Base-by-base conservation (phyloP, 2,888 invertebrate genomes). In the Torymus auratus region DNA sequence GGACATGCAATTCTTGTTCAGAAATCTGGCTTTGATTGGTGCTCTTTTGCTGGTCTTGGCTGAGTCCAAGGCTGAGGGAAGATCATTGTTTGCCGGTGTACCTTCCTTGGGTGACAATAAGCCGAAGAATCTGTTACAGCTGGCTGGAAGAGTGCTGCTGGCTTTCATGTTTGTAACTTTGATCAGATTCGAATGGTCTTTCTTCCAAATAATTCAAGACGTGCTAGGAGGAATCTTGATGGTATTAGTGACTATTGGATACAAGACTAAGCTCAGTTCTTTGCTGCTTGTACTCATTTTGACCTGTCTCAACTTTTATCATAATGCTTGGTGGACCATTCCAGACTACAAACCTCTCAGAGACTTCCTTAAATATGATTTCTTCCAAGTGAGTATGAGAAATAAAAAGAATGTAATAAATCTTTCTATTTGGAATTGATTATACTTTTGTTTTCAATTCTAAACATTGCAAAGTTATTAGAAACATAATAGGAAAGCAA, bases 341-440 rank as follows among this genome's bases (percentile, higher is more conserved):
- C 98, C 99, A 3, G 94, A 96, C 10, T 96, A 98, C 91, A 98
- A 98, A 88, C 98, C 99, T 75, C 95, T 99, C 86, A 94, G 99
- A 91, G 99, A 99, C 93, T 99, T 99, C 93, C 95, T 99, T 86
- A 99, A 99, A 93, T 99, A 99, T 90, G 99, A 99, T 92, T 99
- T 99, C 94, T 99, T 99, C 96, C 99, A 99, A 95, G 97, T 97
- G 91, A 92, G 89, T 81, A 67, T 55, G n/a, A 53, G 1, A n/a
- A 64, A 52, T 7, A 53, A 56, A 15, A 56, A 11, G 15, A 23
- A 55, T 50, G 0, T 28, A 64, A 50, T n/a, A 64, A 41, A 64
- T 50, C 41, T 41, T 41, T 41, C 41, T 41, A 41, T 41, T 41
- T 41, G 7, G 41, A 7, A 41, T 5, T 41, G 41, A 41, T 41